Conservation (phyloP, 2,888 invertebrate species). For the Diarsia brunnea region DNA sequence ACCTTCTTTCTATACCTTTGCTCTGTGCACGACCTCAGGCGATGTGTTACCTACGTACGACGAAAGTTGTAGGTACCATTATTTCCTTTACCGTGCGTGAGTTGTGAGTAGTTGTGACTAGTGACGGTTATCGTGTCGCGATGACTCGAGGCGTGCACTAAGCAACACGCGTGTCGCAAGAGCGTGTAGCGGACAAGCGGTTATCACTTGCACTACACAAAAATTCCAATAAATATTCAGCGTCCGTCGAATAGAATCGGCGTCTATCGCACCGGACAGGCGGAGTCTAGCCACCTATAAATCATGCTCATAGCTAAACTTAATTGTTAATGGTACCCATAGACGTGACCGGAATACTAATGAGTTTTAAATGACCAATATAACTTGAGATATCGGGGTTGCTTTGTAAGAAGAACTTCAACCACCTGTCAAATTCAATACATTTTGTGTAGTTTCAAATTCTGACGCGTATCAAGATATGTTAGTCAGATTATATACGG, state of each 20-base stretch:
- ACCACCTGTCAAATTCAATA: not conserved
- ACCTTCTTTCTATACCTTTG: too few species aligned
- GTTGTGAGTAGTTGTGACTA: too few species aligned
- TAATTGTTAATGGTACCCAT: slow-evolving; percentile 76
- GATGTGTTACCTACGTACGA: too few species aligned
- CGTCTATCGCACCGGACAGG: slow-evolving; percentile 82
- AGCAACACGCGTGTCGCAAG: too few species aligned
- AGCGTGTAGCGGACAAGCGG: too few species aligned
- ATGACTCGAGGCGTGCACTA: too few species aligned
- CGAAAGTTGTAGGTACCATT: too few species aligned
- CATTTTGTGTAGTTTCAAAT: not conserved
- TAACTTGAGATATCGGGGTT: not conserved
- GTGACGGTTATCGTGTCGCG: too few species aligned
- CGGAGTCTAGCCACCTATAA: slow-evolving; percentile 78
- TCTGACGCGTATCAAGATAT: not conserved
- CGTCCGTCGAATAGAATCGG: slow-evolving; percentile 63
- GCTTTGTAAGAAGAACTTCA: not conserved
- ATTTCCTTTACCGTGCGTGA: too few species aligned
- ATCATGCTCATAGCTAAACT: slow-evolving; percentile 74
- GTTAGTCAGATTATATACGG: slow-evolving; percentile 7
- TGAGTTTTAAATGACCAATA: not conserved
- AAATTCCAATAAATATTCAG: slow-evolving; percentile 72
- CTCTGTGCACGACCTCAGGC: too few species aligned
- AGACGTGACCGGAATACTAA: slow-evolving; percentile 60
- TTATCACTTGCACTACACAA: slow-evolving; percentile 37